Conservation (phyloP, 2,888 invertebrate genomes). For the Sepioteuthis lessoniana region DNA sequence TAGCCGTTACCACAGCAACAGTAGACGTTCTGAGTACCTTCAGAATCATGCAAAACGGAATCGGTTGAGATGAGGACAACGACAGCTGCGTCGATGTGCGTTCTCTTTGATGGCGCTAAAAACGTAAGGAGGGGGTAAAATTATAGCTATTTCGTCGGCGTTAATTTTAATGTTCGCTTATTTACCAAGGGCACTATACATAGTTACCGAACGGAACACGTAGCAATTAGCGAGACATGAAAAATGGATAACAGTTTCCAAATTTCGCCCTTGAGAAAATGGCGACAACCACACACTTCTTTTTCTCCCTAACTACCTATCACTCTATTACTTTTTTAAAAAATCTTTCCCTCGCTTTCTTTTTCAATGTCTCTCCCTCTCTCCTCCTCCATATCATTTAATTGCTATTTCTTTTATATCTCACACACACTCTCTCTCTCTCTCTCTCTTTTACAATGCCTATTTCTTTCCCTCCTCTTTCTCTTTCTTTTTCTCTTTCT, state of each 20-base stretch:
- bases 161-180: slow-evolving; percentile 20
- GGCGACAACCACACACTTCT: not conserved
- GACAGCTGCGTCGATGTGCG: not conserved
- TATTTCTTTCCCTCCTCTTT: not conserved
- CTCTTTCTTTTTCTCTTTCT: too few species aligned
- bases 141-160: not conserved
- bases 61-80: not conserved
- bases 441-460: not conserved
- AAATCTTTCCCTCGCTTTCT: too few species aligned
- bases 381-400: too few species aligned
- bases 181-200: not conserved
- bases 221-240: not conserved
- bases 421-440: not conserved
- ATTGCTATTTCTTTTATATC: not conserved
- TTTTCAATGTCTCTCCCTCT: too few species aligned
- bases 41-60: not conserved
- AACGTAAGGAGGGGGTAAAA: not conserved
- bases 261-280: slow-evolving; percentile 14
- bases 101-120: not conserved
- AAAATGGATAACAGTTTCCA: not conserved
- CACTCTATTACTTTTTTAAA: too few species aligned
- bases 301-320: too few species aligned
- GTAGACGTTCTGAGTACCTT: not conserved
- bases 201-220: not conserved
- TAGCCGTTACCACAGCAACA: not conserved